phyloP scores from a whole-genome alignment of 1,140 invertebrate species.

The Drosophila chauvacae region DNA sequence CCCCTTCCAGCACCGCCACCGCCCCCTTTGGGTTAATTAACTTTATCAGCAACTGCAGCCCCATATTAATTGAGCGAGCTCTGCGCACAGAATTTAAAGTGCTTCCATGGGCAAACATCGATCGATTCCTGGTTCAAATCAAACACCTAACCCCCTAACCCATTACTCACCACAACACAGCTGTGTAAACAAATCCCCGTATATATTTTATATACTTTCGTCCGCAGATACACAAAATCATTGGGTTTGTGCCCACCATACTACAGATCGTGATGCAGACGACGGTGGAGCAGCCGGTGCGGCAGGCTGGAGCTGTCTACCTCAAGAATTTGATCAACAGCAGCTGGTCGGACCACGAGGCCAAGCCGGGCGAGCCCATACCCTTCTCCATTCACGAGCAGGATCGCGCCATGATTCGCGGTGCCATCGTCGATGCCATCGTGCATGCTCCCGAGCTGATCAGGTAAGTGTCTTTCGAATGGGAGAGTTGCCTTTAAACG shows the following conservation, averaged over 20 bases:
- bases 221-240: slow-evolving; percentile 95
- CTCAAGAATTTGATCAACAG: slow-evolving; percentile 97
- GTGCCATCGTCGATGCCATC: slow-evolving; percentile 97
- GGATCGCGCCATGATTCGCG: slow-evolving; percentile 96
- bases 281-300: slow-evolving; percentile 94
- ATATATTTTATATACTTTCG: slow-evolving; percentile 11
- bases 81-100: slow-evolving; percentile 69
- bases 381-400: slow-evolving; percentile 97
- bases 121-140: slow-evolving; percentile 27
- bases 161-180: slow-evolving; percentile 57
- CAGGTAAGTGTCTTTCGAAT: slow-evolving; percentile 85
- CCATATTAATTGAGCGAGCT: slow-evolving; percentile 28
- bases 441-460: slow-evolving; percentile 96
- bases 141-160: neutral
- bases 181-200: slow-evolving; percentile 65
- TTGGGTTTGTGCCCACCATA: slow-evolving; percentile 96
- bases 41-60: slow-evolving; percentile 60
- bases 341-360: slow-evolving; percentile 95
- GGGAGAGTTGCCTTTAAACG: neutral
- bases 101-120: slow-evolving; percentile 8
- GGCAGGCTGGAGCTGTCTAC: slow-evolving; percentile 98
- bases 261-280: slow-evolving; percentile 96
- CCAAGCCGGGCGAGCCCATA: slow-evolving; percentile 89
- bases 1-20: slow-evolving; percentile 15
- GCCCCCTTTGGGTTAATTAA: slow-evolving; percentile 65